Base-by-base conservation (phyloP, 92 coral and sea anemone genomes). In the Phymanthus crucifer region DNA sequence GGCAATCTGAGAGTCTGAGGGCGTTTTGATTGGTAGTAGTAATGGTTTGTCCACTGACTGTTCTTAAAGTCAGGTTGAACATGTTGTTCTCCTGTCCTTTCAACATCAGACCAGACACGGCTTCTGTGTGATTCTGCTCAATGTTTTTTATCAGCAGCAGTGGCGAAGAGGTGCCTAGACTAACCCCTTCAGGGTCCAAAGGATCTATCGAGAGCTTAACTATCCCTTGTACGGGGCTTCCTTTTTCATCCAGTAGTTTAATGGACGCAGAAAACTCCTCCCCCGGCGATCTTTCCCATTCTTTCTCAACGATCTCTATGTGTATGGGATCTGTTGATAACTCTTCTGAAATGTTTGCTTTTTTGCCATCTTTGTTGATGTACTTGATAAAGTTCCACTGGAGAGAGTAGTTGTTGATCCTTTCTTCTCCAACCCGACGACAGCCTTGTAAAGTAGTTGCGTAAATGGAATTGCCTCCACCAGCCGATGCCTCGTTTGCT, bases 401-500 rank as follows among this genome's bases (percentile, higher is more conserved):
- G 54, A 95, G 87, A 29, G 95, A 83, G 43, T 23, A 32, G 48
- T 89, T 87, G 77, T 95, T 93, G 11, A 84, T 75, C 48, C 97
- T 84, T 36, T 46, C 32, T 26, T 95, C 89, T 9, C 88, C 87
- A 6, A 58, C 29, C 40, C 32, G 65, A 29, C 99, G 99, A 68
- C 99, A 95, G 36, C 90, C 94, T 68, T 90, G 88, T 33, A 95
- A 91, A 40, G 92, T 93, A 31, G 95, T 88, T 1, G 99, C 92
- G 80, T 89, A 95, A 45, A 95, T 87, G 27, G 97, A 94, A 29
- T 93, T 54, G 3, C 99, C 99, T 26, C 93, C 83, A 46, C 75
- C 71, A n/a, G 58, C 40, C 6, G 91, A 84, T 50, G 88, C 89
- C 52, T 73, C 79, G 70, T 93, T 95, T 70, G 87, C 90, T 11